A percentile compares a stretch with the other conserved stretches of the same genome.
These are phyloP conservation scores for Apotomis betuletana DNA, from an alignment of 2,888 invertebrate genomes.

Conservation along the genomic window DNA sequence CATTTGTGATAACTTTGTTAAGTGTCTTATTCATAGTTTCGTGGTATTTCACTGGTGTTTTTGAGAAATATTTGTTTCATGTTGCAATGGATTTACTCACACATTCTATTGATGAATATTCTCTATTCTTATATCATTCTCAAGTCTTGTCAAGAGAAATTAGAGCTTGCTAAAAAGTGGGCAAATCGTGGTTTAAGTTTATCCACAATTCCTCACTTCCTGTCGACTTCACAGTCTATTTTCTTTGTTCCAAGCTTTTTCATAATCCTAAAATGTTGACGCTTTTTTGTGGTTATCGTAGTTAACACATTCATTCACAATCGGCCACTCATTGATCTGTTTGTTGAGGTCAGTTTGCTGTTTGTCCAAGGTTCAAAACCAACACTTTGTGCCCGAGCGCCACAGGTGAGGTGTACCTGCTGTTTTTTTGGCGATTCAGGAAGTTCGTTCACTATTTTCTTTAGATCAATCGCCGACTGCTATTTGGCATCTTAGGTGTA, in stretches of 20 bases:
- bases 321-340: slow-evolving; percentile 66
- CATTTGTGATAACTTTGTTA: slow-evolving; percentile 7
- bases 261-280: slow-evolving; percentile 20
- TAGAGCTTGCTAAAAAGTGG: no score
- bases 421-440: slow-evolving; percentile 58
- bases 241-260: slow-evolving; percentile 9
- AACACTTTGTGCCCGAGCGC: slow-evolving; percentile 67
- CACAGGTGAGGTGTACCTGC: slow-evolving; percentile 75
- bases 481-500: no score
- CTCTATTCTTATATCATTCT: no score
- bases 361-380: slow-evolving; percentile 59
- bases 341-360: slow-evolving; percentile 71
- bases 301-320: slow-evolving; percentile 68
- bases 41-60: not conserved
- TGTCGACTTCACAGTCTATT: not conserved
- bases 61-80: no score
- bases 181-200: not conserved
- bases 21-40: not conserved
- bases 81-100: no score
- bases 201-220: not conserved
- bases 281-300: slow-evolving; percentile 39
- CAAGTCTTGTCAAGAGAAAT: no score
- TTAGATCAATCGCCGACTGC: not conserved
- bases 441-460: slow-evolving; percentile 7
- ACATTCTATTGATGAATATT: no score